These are phyloP conservation scores for Pluvianellus socialis DNA, from an alignment of 2,113 vertebrate genomes.

Conservation along the genomic window DNA sequence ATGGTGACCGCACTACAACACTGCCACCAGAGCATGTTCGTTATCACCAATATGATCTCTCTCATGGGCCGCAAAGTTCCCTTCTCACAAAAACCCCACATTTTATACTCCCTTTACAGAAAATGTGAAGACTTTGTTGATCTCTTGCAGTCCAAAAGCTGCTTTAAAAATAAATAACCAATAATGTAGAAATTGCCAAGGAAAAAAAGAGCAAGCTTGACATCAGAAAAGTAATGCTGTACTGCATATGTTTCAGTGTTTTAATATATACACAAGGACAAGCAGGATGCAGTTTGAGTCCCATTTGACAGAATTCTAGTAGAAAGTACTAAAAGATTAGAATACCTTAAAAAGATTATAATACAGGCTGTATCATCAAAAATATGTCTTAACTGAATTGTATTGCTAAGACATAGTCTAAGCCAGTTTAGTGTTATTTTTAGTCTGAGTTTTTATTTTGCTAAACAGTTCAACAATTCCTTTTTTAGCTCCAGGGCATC, in stretches of 20 bases:
- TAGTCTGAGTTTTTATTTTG: neutral
- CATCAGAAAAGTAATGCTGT: neutral
- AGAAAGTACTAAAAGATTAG: neutral
- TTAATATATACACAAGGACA: neutral
- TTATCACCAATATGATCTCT: neutral
- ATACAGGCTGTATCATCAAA: neutral
- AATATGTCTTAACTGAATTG: neutral
- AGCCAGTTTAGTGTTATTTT: neutral
- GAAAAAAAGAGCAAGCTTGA: neutral
- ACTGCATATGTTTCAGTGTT: neutral
- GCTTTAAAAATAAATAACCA: neutral
- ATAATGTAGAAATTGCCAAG: neutral
- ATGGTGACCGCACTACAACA: neutral
- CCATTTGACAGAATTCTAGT: neutral
- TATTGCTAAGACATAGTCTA: neutral
- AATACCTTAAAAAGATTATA: neutral
- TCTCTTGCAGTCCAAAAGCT: neutral
- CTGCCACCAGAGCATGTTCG: neutral
- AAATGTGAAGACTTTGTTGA: rapidly evolving
- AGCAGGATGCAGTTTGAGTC: neutral
- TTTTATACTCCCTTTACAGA: neutral
- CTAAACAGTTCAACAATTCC: neutral
- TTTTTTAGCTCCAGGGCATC: neutral
- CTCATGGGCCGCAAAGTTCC: neutral
- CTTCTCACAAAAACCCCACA: neutral